Evolutionary conservation across 2,797 vertebrate species (phyloP).

Genomic region (Arnoldichthys spilopterus): DNA sequence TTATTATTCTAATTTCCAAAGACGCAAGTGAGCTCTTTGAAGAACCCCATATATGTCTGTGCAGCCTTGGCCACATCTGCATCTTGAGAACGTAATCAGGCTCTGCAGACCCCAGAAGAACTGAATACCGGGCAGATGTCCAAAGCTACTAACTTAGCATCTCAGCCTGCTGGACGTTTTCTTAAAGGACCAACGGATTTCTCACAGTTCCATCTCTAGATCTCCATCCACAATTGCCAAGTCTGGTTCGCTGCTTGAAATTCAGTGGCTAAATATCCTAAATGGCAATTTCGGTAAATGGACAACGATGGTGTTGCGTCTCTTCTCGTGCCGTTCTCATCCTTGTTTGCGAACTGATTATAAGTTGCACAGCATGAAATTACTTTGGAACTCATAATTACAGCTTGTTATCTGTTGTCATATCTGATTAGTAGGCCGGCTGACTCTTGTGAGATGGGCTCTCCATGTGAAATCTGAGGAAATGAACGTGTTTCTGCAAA

Average conservation of each 20-base stretch:
- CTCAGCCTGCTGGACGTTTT: not conserved
- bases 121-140: not conserved
- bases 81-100: slow-evolving; percentile 30
- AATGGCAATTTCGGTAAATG: not conserved
- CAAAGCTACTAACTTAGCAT: not conserved
- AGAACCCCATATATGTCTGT: slow-evolving; percentile 10
- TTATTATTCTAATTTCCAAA: slow-evolving; percentile 37
- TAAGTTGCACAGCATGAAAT: slow-evolving; percentile 47
- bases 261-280: not conserved
- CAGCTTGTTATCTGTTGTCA: slow-evolving; percentile 32
- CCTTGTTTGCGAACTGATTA: slow-evolving; percentile 42
- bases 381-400: slow-evolving; percentile 47
- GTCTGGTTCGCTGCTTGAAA: too few species aligned
- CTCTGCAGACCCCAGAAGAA: not conserved
- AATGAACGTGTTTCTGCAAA: slow-evolving; percentile 8
- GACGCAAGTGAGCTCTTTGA: not conserved
- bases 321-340: slow-evolving; percentile 12
- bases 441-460: slow-evolving; percentile 16
- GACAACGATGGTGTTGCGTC: not conserved
- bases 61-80: slow-evolving; percentile 6
- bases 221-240: not conserved
- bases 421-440: slow-evolving; percentile 53
- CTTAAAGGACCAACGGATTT: not conserved
- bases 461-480: slow-evolving; percentile 17
- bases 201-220: not conserved